Evolutionary conservation across 2,113 vertebrate genomes (phyloP).

Genomic region (Opisthocomus hoazin): DNA sequence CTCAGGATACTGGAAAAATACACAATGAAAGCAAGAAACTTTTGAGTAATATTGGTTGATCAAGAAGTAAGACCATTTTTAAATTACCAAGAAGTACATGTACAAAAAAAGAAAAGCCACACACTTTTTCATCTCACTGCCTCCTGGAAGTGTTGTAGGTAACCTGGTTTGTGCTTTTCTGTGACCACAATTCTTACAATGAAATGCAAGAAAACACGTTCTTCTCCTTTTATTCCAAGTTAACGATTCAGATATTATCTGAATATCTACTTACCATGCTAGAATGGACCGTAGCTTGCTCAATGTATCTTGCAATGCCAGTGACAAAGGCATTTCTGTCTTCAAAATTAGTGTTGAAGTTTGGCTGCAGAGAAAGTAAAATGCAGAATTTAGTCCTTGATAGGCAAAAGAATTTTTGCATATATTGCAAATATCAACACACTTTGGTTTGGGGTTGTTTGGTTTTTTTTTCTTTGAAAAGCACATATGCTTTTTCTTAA

Average conservation of each 20-base stretch:
- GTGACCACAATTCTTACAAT: background rate
- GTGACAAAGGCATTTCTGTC: conserved; percentile 98
- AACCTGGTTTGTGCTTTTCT: background rate
- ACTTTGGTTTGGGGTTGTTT: background rate
- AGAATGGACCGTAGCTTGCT: conserved; percentile 96
- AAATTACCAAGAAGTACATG: background rate
- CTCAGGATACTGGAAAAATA: background rate
- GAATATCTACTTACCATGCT: conserved; percentile 83
- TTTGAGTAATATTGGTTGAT: background rate
- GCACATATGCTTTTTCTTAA: background rate
- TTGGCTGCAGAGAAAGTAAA: conserved; percentile 78
- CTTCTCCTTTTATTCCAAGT: background rate
- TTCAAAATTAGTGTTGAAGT: conserved; percentile 99
- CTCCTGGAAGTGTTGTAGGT: background rate
- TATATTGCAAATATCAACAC: background rate
- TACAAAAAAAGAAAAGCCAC: background rate
- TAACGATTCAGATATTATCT: too few species aligned
- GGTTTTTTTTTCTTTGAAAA: background rate
- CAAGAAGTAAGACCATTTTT: background rate
- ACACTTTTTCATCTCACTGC: background rate
- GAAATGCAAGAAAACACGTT: background rate
- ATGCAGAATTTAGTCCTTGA: background rate
- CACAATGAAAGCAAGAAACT: background rate
- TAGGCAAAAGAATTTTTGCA: background rate
- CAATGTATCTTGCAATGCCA: conserved; percentile 96